Percentiles rank a stretch among this genome's conserved stretches.
Conservation (phyloP, 2,888 invertebrate genomes). For the Orthosia gothica region DNA sequence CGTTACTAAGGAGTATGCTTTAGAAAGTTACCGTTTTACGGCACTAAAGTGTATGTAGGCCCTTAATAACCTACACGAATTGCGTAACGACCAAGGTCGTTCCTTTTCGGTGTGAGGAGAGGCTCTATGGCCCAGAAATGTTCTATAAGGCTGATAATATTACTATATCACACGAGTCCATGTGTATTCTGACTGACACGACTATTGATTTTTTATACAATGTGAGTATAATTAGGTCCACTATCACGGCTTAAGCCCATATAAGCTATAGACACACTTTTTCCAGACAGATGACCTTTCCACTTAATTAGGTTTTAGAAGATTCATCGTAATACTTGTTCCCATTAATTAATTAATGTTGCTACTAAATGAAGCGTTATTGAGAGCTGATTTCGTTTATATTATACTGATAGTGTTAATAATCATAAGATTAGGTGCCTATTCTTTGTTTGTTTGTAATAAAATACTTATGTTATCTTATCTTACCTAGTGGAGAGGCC, state of each 20-base stretch:
- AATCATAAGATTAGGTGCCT: slow-evolving; percentile 3
- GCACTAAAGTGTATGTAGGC: too few species aligned
- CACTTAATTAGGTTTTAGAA: slow-evolving; percentile 62
- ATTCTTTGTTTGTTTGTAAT: neutral
- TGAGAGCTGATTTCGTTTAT: slow-evolving; percentile 30
- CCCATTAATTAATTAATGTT: slow-evolving; percentile 57
- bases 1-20: too few species aligned
- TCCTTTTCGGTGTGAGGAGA: neutral
- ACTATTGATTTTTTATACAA: slow-evolving; percentile 20
- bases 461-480: too few species aligned
- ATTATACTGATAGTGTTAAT: slow-evolving; percentile 25
- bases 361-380: slow-evolving; percentile 41
- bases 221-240: slow-evolving; percentile 24
- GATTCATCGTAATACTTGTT: slow-evolving; percentile 52
- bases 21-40: too few species aligned
- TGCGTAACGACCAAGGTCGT: neutral
- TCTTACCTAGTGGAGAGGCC: too few species aligned
- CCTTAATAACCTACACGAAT: neutral
- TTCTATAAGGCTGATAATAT: slow-evolving; percentile 1
- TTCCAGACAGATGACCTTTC: slow-evolving; percentile 61
- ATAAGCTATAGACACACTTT: slow-evolving; percentile 34
- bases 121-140: neutral
- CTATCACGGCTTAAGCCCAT: slow-evolving; percentile 13
- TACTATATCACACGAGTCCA: neutral
- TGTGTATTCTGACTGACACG: slow-evolving; percentile 2